Conservation (phyloP, 2,797 vertebrate species). For the Ctenosaura bakeri region DNA sequence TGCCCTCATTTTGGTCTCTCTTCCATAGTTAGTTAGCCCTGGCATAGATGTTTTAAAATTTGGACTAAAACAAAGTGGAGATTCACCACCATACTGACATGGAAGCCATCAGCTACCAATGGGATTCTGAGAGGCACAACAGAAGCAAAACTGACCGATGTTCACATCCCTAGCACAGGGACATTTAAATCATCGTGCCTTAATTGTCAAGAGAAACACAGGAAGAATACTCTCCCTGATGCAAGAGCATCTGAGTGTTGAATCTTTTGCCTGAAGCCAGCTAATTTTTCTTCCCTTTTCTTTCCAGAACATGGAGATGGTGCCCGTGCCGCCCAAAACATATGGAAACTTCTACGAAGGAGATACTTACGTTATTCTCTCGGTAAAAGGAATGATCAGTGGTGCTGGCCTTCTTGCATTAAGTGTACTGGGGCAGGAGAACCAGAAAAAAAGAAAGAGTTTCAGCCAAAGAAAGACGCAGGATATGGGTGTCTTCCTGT, state of each 20-base stretch:
- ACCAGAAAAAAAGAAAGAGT: neutral
- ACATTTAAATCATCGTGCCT: neutral
- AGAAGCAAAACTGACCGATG: neutral
- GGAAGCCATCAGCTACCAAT: too few species aligned
- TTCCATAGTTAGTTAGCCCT: too few species aligned
- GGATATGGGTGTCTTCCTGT: neutral
- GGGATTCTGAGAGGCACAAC: neutral
- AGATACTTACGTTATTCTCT: conserved; percentile 87
- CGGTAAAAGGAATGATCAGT: conserved; percentile 76
- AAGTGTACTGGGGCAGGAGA: neutral
- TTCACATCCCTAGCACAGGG: neutral
- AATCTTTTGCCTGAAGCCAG: neutral
- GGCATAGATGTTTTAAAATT: too few species aligned
- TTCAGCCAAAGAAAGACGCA: neutral
- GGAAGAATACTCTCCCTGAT: neutral
- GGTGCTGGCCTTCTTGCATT: fast-evolving
- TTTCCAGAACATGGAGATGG: conserved; percentile 87
- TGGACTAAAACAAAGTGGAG: too few species aligned
- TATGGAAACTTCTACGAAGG: conserved; percentile 88
- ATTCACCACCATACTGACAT: too few species aligned
- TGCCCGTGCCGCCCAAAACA: conserved; percentile 82
- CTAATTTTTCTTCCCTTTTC: conserved; percentile 4
- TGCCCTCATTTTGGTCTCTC: too few species aligned
- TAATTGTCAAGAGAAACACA: neutral
- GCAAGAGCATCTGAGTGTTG: neutral